Percentiles rank a stretch among this genome's conserved stretches.
Evolutionary conservation across 1,140 invertebrate genomes (phyloP).

Genomic region (Macrobrachium nipponense): DNA sequence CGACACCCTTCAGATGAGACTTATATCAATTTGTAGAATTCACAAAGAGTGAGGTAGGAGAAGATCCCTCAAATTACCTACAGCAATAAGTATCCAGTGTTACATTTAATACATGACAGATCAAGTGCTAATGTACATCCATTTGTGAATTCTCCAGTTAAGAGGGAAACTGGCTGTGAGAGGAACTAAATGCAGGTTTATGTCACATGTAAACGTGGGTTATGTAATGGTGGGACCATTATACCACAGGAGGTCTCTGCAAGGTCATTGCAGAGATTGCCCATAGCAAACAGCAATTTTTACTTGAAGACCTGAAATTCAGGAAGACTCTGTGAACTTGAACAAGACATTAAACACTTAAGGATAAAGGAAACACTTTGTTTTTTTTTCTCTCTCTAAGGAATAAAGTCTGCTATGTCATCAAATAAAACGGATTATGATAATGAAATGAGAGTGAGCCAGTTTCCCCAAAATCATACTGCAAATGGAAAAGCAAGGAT

Average conservation of each 20-base stretch:
- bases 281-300: background rate
- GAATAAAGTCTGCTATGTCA: background rate
- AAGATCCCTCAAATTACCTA: conserved; percentile 2
- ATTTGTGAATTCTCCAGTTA: conserved; percentile 53
- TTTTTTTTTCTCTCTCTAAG: background rate
- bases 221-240: background rate
- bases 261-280: background rate
- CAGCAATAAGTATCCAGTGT: conserved; percentile 38
- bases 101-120: conserved; percentile 31
- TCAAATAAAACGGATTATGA: background rate
- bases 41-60: conserved; percentile 34
- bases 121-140: conserved; percentile 49
- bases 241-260: background rate
- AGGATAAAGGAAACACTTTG: background rate
- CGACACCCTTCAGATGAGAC: conserved; percentile 24
- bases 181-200: background rate
- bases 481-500: conserved; percentile 12
- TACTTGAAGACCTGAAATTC: conserved; percentile 10
- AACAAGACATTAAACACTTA: background rate
- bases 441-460: conserved; percentile 17
- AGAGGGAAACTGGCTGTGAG: conserved; percentile 44
- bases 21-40: conserved; percentile 30
- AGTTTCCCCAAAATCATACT: conserved; percentile 39
- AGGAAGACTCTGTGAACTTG: conserved; percentile 30
- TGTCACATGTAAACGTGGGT: background rate